Conservation (phyloP, 2,797 vertebrate genomes). For the Gymnoscopelus microlampas region DNA sequence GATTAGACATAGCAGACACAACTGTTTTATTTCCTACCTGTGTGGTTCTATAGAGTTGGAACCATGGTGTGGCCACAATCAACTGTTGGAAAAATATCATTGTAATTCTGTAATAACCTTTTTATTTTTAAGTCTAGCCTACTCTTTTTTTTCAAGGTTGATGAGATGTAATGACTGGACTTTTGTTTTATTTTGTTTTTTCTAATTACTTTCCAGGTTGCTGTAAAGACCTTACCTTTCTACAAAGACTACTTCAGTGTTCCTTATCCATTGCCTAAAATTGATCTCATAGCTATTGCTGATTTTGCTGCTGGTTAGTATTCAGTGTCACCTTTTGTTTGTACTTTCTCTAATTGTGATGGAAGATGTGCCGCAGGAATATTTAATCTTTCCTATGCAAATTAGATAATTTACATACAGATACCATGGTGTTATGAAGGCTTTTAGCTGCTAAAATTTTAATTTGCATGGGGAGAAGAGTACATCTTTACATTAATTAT, state of each 20-base stretch:
- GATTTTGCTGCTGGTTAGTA: slow-evolving; percentile 98
- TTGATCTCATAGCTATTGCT: slow-evolving; percentile 99
- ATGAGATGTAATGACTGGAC: not conserved
- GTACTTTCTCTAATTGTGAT: slow-evolving; percentile 11
- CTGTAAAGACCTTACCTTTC: slow-evolving; percentile 98
- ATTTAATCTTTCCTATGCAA: not conserved
- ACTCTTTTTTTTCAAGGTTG: no score
- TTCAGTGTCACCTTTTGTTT: slow-evolving; percentile 46
- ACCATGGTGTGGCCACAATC: no score
- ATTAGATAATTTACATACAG: not conserved
- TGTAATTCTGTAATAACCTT: no score
- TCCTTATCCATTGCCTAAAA: slow-evolving; percentile 99
- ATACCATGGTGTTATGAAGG: no score
- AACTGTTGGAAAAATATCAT: no score
- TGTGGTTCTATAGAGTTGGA: no score
- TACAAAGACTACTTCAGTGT: slow-evolving; percentile 99
- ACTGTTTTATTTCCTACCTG: no score
- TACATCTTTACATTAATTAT: no score
- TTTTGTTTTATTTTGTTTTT: slow-evolving; percentile 22
- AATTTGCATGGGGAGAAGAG: no score
- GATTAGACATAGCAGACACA: no score
- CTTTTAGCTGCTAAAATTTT: no score
- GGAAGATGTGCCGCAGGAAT: slow-evolving; percentile 21
- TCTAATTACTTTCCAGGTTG: slow-evolving; percentile 85
- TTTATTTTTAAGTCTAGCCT: no score